A percentile compares a stretch with the other conserved stretches of the same genome.
phyloP scores from a whole-genome alignment of 2,113 vertebrate genomes.

The Piliocolobus tephrosceles region DNA sequence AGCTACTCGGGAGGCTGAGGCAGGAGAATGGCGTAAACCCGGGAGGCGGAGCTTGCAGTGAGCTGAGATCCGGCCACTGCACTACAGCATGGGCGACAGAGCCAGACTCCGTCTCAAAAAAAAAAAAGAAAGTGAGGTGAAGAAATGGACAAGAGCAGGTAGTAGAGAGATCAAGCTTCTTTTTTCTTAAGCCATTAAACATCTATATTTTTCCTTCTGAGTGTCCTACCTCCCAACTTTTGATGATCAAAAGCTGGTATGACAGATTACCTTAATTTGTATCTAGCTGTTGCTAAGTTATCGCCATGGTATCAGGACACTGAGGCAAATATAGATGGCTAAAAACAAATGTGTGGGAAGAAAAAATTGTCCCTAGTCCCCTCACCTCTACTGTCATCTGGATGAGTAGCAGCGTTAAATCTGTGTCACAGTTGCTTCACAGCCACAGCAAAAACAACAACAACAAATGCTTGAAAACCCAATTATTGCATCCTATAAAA shows the following conservation, averaged over 20 bases:
- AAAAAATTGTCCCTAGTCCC: conserved; percentile 31
- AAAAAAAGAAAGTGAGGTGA: neutral
- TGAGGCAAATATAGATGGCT: conserved; percentile 44
- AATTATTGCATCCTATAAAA: neutral
- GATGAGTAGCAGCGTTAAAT: neutral
- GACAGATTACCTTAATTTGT: conserved; percentile 44
- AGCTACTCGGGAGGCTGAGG: too few species aligned
- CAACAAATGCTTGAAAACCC: neutral
- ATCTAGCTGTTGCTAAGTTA: conserved; percentile 44
- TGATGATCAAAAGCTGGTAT: neutral
- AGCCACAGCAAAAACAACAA: neutral
- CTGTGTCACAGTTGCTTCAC: neutral
- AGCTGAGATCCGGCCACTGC: too few species aligned
- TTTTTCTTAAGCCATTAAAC: conserved; percentile 8
- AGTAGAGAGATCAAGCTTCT: neutral
- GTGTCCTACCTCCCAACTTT: neutral
- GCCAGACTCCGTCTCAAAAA: too few species aligned
- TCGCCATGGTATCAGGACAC: conserved; percentile 48
- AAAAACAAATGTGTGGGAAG: conserved; percentile 24
- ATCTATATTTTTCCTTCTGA: conserved; percentile 6
- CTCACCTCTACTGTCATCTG: neutral
- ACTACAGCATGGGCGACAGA: too few species aligned
- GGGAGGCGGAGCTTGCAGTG: too few species aligned
- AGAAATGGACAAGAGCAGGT: neutral
- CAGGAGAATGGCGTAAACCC: too few species aligned